Base-by-base conservation (phyloP, 1,140 invertebrate genomes). In the Drosophila erecta region DNA sequence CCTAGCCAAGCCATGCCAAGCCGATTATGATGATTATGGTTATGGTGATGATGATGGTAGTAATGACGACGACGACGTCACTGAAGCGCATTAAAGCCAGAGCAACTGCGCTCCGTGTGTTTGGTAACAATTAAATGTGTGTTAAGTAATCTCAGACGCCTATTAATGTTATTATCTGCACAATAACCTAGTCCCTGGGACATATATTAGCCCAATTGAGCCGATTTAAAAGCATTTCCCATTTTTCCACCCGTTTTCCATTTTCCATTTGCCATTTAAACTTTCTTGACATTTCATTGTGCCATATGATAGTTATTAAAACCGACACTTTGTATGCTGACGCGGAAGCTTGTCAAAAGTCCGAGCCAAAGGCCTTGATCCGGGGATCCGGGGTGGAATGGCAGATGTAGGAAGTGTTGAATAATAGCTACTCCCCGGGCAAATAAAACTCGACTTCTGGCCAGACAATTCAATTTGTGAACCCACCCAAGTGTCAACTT, bases 61-160 rank as follows among this genome's bases (percentile, higher is more conserved):
- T 4, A n/a, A 24, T 24, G 24, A 24, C 24, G 24, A 55, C 20
- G 64, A 30, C 73, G 81, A 47, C 81, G 66, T 77, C 77, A 86
- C 81, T 87, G 83, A 70, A 87, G 81, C 81, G 81, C 64, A 81
- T 66, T 75, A 70, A 66, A 62, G 40, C 20, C 40, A 24, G 14
- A 51, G 44, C 43, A 40, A 50, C 47, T 50, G 51, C 47, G 15
- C 3, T 35, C 35, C 27, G 35, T 37, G 53, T 58, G 53, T 87
- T 69, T 78, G 81, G 81, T 69, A 86, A 86, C 83, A 81, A 87
- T 87, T 87, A 86, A 79, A 65, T 70, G 55, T 69, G 72, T 73
- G 61, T 86, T 87, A 87, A 83, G 83, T 86, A 86, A 86, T 87
- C 81, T 69, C 47, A 53, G 15, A 10, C 41, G 17, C 41, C 41